phyloP scores from a whole-genome alignment of 2,888 invertebrate genomes.

The Amiota minor region DNA sequence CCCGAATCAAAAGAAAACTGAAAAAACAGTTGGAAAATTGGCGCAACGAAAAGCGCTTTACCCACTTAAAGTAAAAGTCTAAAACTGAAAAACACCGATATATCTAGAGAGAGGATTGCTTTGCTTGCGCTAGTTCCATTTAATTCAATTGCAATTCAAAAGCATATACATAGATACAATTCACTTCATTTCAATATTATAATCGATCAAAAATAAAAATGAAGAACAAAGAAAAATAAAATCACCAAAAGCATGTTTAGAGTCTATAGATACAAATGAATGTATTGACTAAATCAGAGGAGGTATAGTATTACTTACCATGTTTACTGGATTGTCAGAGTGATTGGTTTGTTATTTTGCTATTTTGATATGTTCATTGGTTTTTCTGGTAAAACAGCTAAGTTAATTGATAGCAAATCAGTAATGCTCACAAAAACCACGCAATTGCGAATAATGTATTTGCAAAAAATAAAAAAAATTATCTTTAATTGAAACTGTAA shows the following conservation, averaged over 20 bases:
- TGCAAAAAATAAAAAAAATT: no score
- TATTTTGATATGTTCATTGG: not conserved
- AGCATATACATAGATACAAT: slow-evolving; percentile 34
- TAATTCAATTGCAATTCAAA: slow-evolving; percentile 54
- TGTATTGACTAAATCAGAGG: not conserved
- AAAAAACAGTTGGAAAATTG: slow-evolving; percentile 60
- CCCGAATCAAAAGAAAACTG: slow-evolving; percentile 43
- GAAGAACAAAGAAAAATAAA: no score
- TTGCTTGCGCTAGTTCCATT: slow-evolving; percentile 57
- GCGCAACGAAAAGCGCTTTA: slow-evolving; percentile 51
- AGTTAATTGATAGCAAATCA: slow-evolving; percentile 56
- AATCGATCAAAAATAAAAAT: slow-evolving; percentile 54
- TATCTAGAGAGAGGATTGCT: not conserved
- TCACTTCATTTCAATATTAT: slow-evolving; percentile 52
- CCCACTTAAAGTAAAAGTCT: no score
- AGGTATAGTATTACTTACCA: no score
- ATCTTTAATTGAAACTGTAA: no score
- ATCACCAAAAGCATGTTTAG: no score
- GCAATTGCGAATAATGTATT: slow-evolving; percentile 39
- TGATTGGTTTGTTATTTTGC: not conserved
- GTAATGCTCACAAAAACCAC: slow-evolving; percentile 55
- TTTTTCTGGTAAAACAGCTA: slow-evolving; percentile 7
- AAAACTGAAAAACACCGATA: no score
- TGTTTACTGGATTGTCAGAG: no score
- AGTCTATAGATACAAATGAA: not conserved